Base-by-base conservation (phyloP, 2,113 vertebrate genomes). In the Tachycineta bicolor region DNA sequence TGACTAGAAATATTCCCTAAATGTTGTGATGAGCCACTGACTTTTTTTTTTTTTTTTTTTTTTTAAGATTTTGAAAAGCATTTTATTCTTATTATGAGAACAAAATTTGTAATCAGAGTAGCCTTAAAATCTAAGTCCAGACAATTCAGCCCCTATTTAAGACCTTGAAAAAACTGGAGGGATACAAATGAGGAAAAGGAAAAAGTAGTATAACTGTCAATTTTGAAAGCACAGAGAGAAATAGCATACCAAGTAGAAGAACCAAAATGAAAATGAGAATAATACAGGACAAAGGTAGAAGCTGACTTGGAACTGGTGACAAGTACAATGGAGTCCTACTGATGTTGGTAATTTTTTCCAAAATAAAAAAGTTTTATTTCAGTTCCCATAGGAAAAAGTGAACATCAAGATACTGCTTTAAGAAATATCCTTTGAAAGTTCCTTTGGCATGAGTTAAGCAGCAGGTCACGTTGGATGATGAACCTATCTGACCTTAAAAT, bases 231-330 rank as follows among this genome's bases (percentile, higher is more conserved):
- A 43, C 58, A 26, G 31, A 85, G 31, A 89, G 33, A 85, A 83
- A 65, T 24, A 52, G 24, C 11, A 71, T 49, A 55, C 25, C 43
- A 65, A 79, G 43, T 15, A 64, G 26, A 94, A 71, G 59, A 53
- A 83, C 29, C 53, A 68, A 64, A 87, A 79, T 93, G 18, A 93
- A 97, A 95, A 94, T 87, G 59, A 87, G 68, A 75, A 49, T 74
- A 59, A 65, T 49, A 65, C 3, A 92, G 65, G 34, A 58, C 20
- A 73, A 44, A 77, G 49, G 91, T 50, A 23, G 91, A 92, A 97
- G 47, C 23, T 92, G 70, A 76, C 44, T 83, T 3, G 3, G 41
- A 90, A 83, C 37, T 0, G 22, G 46, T 86, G 87, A 80, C 62
- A 56, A n/a, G 15, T 44, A 26, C 31, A 90, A 52, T 39, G 46